Evolutionary conservation across 2,113 vertebrate genomes (phyloP), one percentile per base, ranked within the genome.

Genomic region (Tragelaphus buxtoni): DNA sequence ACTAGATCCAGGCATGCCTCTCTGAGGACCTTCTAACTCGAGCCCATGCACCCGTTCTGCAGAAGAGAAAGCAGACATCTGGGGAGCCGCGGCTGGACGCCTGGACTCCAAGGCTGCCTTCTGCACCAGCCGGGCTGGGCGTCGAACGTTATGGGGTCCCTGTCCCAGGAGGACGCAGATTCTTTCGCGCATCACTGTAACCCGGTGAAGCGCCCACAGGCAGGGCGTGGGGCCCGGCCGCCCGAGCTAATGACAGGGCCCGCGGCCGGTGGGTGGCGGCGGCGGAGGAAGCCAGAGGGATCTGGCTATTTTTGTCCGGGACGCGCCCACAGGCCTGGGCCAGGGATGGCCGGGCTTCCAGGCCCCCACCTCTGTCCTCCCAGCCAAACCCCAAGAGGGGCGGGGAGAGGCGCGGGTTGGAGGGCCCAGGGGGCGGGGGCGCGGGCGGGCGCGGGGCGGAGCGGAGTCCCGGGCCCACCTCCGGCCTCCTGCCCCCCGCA

Each of bases 231-330:
- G 86, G 58, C 86, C 13, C 1, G 63, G 86, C 85, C 4, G 93
- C 88, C 85, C 9, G 20, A 5, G 8, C 60, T 97, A 98, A 98
- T 97, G 93, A 97, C 96, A 97, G 97, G 97, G 91, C 92, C 60
- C 28, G 56, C 24, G 77, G 87, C 96, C 88, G 17, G 97, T 49
- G 94, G 96, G 91, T 81, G 96, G 96, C 77, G 51, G 93, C 45
- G 4, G 92, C 4, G 24, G 76, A 92, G 92, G 96, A 97, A 96
- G 80, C 84, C 12, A 89, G 84, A 92, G 91, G 84, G 63, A 76
- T 63, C 79, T 9, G 35, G 79, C 95, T 97, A 97, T 98, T 98
- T 97, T 85, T 65, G 95, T 96, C 63, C 30, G 5, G 82, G 97
- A 88, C 84, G 63, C 91, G 82, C 84, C 96, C 61, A 47, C 91